Conservation (phyloP, 2,113 vertebrate species). For the Hystrix brachyura region DNA sequence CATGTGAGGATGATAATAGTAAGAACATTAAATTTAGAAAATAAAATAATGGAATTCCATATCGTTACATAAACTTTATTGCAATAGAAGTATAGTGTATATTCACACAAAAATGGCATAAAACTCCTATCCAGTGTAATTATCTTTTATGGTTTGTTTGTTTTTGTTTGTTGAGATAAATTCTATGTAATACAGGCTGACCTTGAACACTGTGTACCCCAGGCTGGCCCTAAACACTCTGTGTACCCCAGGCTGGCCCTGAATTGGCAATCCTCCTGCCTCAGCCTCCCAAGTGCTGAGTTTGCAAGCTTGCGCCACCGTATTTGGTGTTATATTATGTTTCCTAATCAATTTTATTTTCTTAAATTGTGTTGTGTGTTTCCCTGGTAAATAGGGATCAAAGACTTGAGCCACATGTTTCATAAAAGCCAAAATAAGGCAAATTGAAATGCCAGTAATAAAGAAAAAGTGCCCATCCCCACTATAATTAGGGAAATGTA, state of each 20-base stretch:
- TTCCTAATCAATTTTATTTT: constrained; percentile 30
- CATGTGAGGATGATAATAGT: neutral
- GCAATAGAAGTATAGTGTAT: neutral
- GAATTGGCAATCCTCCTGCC: neutral
- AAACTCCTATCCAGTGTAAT: neutral
- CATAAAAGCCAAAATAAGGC: neutral
- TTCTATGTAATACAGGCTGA: neutral
- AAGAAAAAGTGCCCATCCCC: neutral
- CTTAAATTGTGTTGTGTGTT: neutral
- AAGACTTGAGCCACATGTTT: neutral
- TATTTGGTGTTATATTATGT: neutral
- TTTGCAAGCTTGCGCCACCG: neutral
- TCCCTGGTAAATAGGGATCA: neutral
- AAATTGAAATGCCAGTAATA: neutral
- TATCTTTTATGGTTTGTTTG: neutral
- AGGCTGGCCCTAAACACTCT: no score
- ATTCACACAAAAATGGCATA: constrained; percentile 39
- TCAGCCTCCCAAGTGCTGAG: neutral
- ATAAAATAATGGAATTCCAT: constrained; percentile 52
- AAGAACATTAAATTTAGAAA: neutral
- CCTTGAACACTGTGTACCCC: no score
- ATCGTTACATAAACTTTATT: neutral
- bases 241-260: neutral
- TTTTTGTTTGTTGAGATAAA: neutral
- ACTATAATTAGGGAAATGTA: constrained; percentile 29